Conservation (phyloP, 2,888 invertebrate species). For the Nomada ruficornis region DNA sequence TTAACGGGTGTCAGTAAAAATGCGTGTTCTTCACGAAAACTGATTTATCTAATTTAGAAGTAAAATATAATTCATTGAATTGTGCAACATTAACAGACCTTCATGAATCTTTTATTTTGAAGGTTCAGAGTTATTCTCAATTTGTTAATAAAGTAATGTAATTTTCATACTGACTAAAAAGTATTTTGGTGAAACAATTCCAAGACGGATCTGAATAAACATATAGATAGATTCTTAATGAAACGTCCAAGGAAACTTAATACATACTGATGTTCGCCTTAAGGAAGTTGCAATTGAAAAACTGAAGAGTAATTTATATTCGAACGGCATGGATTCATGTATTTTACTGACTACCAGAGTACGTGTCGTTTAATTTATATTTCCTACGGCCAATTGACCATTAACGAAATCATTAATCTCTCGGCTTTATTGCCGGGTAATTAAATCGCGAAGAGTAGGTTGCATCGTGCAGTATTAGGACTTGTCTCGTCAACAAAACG, state of each 20-base stretch:
- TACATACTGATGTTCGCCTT: not conserved
- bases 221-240: too few species aligned
- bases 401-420: conserved; percentile 20
- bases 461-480: not conserved
- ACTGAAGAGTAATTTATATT: not conserved
- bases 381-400: not conserved
- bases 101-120: too few species aligned
- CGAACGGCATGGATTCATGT: not conserved
- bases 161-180: too few species aligned
- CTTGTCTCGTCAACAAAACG: conserved; percentile 5
- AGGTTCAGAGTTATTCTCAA: too few species aligned
- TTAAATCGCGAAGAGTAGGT: conserved; percentile 26
- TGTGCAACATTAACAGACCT: too few species aligned
- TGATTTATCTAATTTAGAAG: too few species aligned
- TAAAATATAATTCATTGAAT: too few species aligned
- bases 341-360: not conserved
- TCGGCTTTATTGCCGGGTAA: conserved; percentile 13
- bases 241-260: not conserved
- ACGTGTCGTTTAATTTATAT: not conserved
- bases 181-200: too few species aligned
- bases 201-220: too few species aligned
- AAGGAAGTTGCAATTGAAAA: not conserved
- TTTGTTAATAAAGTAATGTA: too few species aligned
- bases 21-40: too few species aligned
- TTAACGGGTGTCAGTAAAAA: too few species aligned